These are phyloP conservation scores for Neogobius melanostomus DNA, from an alignment of 2,113 vertebrate genomes.

Conservation along the genomic window DNA sequence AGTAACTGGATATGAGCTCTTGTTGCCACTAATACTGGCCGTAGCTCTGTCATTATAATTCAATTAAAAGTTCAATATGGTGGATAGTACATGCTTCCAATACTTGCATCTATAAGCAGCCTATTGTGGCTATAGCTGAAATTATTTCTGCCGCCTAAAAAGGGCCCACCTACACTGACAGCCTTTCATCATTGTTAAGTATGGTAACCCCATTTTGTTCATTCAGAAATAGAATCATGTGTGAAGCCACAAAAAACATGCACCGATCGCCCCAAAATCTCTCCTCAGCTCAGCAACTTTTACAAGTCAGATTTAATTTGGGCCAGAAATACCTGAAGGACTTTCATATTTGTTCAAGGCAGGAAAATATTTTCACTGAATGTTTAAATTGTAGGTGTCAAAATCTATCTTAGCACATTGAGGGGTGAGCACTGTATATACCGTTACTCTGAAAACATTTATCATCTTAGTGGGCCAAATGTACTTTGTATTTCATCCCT, in stretches of 20 bases:
- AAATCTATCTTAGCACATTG: background rate
- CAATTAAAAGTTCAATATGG: no score
- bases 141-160: background rate
- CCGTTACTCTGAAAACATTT: no score
- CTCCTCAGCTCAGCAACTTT: background rate
- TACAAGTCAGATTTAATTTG: conserved; percentile 3
- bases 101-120: background rate
- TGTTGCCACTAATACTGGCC: no score
- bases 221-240: conserved; percentile 6
- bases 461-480: no score
- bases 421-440: no score
- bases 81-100: background rate
- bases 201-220: conserved; percentile 12
- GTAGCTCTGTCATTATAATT: no score
- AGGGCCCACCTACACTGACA: background rate
- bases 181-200: background rate
- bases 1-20: no score
- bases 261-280: background rate
- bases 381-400: background rate
- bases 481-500: no score
- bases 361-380: background rate
- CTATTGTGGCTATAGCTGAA: background rate
- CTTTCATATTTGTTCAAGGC: background rate
- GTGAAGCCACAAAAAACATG: conserved; percentile 2
- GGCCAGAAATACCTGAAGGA: background rate